A percentile compares a stretch with the other conserved stretches of the same genome.
phyloP scores from a whole-genome alignment of 2,113 vertebrate genomes.

The Oceanites oceanicus region DNA sequence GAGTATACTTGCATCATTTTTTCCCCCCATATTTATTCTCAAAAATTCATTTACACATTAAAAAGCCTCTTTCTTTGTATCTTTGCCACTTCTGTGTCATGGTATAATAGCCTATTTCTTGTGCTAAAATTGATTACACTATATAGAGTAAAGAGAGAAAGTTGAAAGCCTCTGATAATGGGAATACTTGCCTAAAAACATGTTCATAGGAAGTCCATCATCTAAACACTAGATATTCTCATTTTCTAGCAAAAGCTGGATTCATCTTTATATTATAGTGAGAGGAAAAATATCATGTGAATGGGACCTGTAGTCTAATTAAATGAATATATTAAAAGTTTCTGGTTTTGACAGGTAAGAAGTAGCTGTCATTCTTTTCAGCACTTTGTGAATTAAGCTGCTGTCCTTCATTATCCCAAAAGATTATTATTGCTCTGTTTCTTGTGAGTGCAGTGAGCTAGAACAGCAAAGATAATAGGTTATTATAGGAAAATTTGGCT shows the following conservation, averaged over 20 bases:
- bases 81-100: neutral
- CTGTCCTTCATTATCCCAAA: slow-evolving; percentile 61
- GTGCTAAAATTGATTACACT: neutral
- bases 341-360: slow-evolving; percentile 45
- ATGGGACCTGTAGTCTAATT: slow-evolving; percentile 16
- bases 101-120: neutral
- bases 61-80: neutral
- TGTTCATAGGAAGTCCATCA: neutral
- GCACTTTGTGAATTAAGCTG: slow-evolving; percentile 55
- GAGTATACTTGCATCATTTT: neutral
- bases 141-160: neutral
- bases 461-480: slow-evolving; percentile 77
- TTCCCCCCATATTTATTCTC: neutral
- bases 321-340: slow-evolving; percentile 56
- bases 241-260: neutral
- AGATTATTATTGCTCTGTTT: slow-evolving; percentile 68
- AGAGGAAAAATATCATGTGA: neutral
- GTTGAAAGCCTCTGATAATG: neutral
- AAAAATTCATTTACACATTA: neutral
- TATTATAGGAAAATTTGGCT: slow-evolving; percentile 77
- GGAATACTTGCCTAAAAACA: neutral
- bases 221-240: neutral
- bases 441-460: slow-evolving; percentile 67
- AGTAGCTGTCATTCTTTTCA: slow-evolving; percentile 38
- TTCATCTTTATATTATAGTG: neutral